Evolutionary conservation across 2,888 invertebrate genomes (phyloP).

Genomic region (Ischnura elegans): DNA sequence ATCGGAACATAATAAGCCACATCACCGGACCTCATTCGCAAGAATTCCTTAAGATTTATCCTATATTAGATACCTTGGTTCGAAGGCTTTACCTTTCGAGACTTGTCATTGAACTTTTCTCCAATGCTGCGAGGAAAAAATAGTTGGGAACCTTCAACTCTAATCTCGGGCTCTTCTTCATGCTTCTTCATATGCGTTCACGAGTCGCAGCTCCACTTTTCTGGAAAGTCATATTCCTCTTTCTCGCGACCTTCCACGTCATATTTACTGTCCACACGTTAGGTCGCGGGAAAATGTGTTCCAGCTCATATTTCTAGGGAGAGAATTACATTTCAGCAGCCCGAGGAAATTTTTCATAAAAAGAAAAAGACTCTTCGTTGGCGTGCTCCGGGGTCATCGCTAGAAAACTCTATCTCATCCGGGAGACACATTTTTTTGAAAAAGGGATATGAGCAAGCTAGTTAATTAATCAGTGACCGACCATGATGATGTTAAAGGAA

Average conservation of each 20-base stretch:
- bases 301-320: not conserved
- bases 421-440: not conserved
- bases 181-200: not conserved
- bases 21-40: too few species aligned
- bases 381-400: not conserved
- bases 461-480: too few species aligned
- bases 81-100: not conserved
- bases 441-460: not conserved
- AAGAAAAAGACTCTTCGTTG: not conserved
- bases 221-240: not conserved
- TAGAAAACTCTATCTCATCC: not conserved
- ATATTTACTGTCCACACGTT: not conserved
- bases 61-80: too few species aligned
- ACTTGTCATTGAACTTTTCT: not conserved
- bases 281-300: not conserved
- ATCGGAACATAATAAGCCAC: too few species aligned
- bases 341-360: not conserved
- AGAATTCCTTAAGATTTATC: too few species aligned
- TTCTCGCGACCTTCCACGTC: not conserved
- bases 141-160: not conserved
- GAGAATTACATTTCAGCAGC: not conserved
- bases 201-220: not conserved
- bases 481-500: too few species aligned
- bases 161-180: not conserved
- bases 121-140: not conserved